Evolutionary conservation across 2,113 vertebrate genomes (phyloP), one percentile per base, ranked within the genome.

Genomic region (Phalacrocorax brasilianus): DNA sequence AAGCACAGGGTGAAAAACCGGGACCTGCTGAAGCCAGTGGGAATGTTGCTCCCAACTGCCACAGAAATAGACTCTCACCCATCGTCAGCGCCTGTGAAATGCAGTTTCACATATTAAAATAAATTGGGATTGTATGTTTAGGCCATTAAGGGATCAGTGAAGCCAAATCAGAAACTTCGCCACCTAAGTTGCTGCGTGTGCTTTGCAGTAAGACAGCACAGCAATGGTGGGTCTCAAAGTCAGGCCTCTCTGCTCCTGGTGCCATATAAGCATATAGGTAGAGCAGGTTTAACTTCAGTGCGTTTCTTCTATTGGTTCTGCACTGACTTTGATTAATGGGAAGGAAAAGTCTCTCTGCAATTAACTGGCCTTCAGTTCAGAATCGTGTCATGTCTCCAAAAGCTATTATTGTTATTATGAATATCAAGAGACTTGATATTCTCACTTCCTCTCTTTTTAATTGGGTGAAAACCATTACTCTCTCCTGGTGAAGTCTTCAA

Each of bases 381-480:
- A 96, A 92, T 91, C 70, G 28, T 75, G 70, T 85, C 73, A 32
- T 55, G 56, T 75, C 58, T 78, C 91, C 95, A 80, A 94, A 93
- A 92, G 77, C 78, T 88, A 66, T 91, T 96, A 91, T 52, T 95
- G 61, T 81, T 95, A 80, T 89, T 93, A 88, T 32, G 45, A 95
- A 62, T 92, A 93, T 78, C 86, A 88, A 70, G 65, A 95, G 90
- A 87, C 3, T 1, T 24, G 20, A 85, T 92, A 85, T 62, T 95
- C 91, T 92, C 84, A 89, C 89, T 95, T 93, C 59, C 49, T 66
- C 38, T 94, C 72, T 84, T 88, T 91, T 89, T 92, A 92, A 95
- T 62, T 93, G 89, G 86, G 40, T 67, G 56, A 81, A 93, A 93
- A 22, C 30, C 80, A 76, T 91, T 85, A 68, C 47, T 92, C 8